Percentiles rank a stretch among this genome's conserved stretches.
Conservation (phyloP, 1,140 invertebrate species). For the Antheraea pernyi region DNA sequence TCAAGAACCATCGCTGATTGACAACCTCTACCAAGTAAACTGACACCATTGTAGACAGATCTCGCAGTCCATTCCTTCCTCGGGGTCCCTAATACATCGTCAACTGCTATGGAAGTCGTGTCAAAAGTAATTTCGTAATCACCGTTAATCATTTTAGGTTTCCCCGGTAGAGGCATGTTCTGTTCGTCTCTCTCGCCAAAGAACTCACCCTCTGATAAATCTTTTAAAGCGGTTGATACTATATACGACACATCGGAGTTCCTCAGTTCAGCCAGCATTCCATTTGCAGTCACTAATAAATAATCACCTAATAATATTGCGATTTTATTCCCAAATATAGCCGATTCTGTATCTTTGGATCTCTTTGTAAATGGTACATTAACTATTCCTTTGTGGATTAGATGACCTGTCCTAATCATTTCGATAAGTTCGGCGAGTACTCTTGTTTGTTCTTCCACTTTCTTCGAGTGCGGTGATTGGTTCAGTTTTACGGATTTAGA, state of each 20-base stretch:
- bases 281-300: constrained; percentile 90
- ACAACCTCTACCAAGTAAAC: constrained; percentile 90
- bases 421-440: constrained; percentile 94
- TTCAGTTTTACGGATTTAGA: constrained; percentile 87
- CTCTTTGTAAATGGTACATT: constrained; percentile 82
- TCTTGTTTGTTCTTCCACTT: constrained; percentile 83
- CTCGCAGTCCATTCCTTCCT: constrained; percentile 91
- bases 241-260: constrained; percentile 88
- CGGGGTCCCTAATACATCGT: constrained; percentile 82
- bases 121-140: constrained; percentile 56
- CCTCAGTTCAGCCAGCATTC: constrained; percentile 86
- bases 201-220: constrained; percentile 93
- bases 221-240: constrained; percentile 89
- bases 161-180: constrained; percentile 87
- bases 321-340: constrained; percentile 93
- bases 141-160: constrained; percentile 63
- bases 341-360: constrained; percentile 66
- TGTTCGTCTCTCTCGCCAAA: constrained; percentile 88
- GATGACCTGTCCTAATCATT: constrained; percentile 96
- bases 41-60: constrained; percentile 87
- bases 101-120: constrained; percentile 54
- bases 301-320: constrained; percentile 94
- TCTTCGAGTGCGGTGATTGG: constrained; percentile 28
- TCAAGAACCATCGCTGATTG: constrained; percentile 89
- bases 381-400: constrained; percentile 93